Percentiles rank a stretch among this genome's conserved stretches.
These are phyloP conservation scores for Anolis carolinensis DNA, from an alignment of 2,113 vertebrate genomes.

Conservation along the genomic window DNA sequence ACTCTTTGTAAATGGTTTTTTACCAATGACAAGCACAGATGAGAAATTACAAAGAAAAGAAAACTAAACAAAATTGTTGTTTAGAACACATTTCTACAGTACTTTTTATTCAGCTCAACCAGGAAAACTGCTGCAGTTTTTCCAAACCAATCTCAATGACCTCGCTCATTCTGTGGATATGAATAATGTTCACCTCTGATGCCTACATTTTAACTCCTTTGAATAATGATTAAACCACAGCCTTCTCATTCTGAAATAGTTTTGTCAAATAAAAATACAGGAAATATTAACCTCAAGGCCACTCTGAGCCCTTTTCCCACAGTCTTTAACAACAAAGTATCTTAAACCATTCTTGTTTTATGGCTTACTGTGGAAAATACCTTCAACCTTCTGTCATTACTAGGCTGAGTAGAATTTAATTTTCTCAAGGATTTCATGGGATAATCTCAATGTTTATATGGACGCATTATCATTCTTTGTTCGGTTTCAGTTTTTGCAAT, in stretches of 20 bases:
- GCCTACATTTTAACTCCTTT: constrained; percentile 24
- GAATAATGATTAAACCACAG: not conserved
- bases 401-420: not conserved
- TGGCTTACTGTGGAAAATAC: constrained; percentile 20
- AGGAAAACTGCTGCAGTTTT: constrained; percentile 18
- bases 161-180: constrained; percentile 39
- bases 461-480: not conserved
- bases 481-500: not conserved
- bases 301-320: constrained; percentile 17
- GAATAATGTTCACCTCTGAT: constrained; percentile 33
- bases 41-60: not conserved
- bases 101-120: not conserved
- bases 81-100: constrained; percentile 4
- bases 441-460: not conserved
- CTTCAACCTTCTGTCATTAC: constrained; percentile 13
- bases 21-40: not conserved
- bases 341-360: constrained; percentile 41
- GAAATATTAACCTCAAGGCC: constrained; percentile 12
- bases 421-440: not conserved
- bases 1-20: not conserved
- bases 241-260: not conserved
- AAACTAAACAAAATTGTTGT: constrained; percentile 20
- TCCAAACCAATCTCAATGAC: constrained; percentile 32
- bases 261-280: constrained; percentile 22
- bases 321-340: constrained; percentile 26